These are phyloP conservation scores for Ammospiza nelsoni DNA, from an alignment of 2,113 vertebrate genomes.

Conservation along the genomic window DNA sequence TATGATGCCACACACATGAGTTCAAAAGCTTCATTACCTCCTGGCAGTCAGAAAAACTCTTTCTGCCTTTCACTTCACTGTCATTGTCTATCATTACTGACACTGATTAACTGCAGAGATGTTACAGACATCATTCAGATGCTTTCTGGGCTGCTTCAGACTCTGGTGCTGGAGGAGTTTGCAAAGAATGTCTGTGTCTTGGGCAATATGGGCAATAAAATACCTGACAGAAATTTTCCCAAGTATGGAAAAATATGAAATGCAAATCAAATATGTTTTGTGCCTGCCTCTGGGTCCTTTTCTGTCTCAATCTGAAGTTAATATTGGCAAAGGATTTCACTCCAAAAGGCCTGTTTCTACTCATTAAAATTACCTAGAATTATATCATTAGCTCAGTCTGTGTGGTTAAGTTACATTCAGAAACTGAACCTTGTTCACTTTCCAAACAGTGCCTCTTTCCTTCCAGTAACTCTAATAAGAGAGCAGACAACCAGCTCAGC, in stretches of 20 bases:
- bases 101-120: background rate
- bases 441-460: background rate
- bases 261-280: background rate
- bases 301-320: background rate
- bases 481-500: background rate
- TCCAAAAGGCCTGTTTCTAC: background rate
- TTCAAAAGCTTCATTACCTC: constrained; percentile 7
- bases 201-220: background rate
- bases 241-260: background rate
- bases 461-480: background rate
- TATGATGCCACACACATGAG: background rate
- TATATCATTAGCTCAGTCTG: background rate
- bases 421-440: background rate
- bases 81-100: background rate
- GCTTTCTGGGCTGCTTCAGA: background rate
- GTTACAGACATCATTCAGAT: background rate
- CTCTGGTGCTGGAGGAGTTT: background rate
- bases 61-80: background rate
- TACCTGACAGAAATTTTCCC: background rate
- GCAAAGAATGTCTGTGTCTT: background rate
- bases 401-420: background rate
- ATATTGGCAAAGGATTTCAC: background rate
- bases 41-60: background rate
- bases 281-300: background rate
- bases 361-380: constrained; percentile 23